Conservation (phyloP, 2,797 vertebrate species). For the Schizothorax lantsangensis region DNA sequence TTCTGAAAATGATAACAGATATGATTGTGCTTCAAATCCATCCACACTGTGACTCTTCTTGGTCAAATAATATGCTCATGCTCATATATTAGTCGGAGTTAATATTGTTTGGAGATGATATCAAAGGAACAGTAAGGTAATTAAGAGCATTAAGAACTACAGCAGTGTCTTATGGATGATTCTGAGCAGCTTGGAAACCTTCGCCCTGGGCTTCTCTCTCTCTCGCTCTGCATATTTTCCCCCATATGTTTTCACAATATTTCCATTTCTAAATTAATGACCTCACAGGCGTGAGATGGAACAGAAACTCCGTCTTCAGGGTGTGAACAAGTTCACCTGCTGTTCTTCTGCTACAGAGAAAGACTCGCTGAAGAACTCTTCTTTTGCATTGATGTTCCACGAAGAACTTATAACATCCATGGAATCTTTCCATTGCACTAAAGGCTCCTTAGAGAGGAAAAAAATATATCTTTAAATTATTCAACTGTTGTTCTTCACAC, state of each 20-base stretch:
- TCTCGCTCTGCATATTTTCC: slow-evolving; percentile 47
- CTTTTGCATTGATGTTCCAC: not conserved
- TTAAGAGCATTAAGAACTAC: slow-evolving; percentile 58
- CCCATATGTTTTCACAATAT: slow-evolving; percentile 60
- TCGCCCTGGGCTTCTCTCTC: slow-evolving; percentile 66
- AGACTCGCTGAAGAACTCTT: not conserved
- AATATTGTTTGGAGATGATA: slow-evolving; percentile 58
- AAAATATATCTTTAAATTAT: not conserved
- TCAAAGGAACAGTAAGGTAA: slow-evolving; percentile 57
- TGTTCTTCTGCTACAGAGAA: slow-evolving; percentile 19
- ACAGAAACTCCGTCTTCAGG: slow-evolving; percentile 42
- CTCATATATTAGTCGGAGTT: slow-evolving; percentile 24
- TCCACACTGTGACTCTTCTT: slow-evolving; percentile 11
- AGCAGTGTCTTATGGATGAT: slow-evolving; percentile 59
- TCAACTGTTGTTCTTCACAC: not conserved
- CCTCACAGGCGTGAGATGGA: slow-evolving; percentile 55
- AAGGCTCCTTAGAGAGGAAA: not conserved
- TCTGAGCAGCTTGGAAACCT: slow-evolving; percentile 62
- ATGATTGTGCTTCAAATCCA: slow-evolving; percentile 34
- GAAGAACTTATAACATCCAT: not conserved
- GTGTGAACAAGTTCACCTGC: slow-evolving; percentile 60
- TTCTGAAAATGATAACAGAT: not conserved
- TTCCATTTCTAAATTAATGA: slow-evolving; percentile 62
- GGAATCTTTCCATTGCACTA: too few relatives aligned
- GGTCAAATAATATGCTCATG: slow-evolving; percentile 38